phyloP scores from a whole-genome alignment of 2,888 invertebrate genomes.

The Petrophora chlorosata region DNA sequence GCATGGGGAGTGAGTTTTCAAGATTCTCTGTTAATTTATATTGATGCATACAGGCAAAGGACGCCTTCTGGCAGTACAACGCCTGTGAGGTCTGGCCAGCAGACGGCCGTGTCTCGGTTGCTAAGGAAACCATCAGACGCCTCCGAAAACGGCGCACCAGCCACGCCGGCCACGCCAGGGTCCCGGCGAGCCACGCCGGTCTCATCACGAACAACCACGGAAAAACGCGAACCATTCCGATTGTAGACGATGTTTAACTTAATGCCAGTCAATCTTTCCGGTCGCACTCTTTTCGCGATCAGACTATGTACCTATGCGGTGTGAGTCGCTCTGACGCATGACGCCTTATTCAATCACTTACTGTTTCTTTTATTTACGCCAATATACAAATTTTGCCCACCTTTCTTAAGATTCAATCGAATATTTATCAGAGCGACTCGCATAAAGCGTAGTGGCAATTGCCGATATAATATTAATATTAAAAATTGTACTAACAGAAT shows the following conservation, averaged over 20 bases:
- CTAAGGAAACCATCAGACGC: conserved; percentile 87
- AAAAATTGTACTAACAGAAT: conserved; percentile 71
- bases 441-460: conserved; percentile 48
- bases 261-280: conserved; percentile 22
- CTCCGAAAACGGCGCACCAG: conserved; percentile 85
- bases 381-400: conserved; percentile 38
- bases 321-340: conserved; percentile 58
- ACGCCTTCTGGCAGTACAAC: conserved; percentile 91
- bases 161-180: conserved; percentile 70
- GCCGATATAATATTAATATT: conserved; percentile 53
- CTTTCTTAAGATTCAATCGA: conserved; percentile 32
- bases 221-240: conserved; percentile 89
- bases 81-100: conserved; percentile 86
- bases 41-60: conserved; percentile 83
- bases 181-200: conserved; percentile 71
- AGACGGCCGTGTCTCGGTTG: conserved; percentile 85
- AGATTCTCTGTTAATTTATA: conserved; percentile 29
- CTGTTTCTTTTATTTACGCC: conserved; percentile 32
- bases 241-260: conserved; percentile 77
- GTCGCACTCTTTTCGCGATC: conserved; percentile 24
- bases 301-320: conserved; percentile 42
- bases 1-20: conserved; percentile 31
- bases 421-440: conserved; percentile 50
- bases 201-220: conserved; percentile 75
- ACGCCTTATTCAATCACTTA: conserved; percentile 34